phyloP scores from a whole-genome alignment of 2,113 vertebrate species.

The Leucosticte australis region DNA sequence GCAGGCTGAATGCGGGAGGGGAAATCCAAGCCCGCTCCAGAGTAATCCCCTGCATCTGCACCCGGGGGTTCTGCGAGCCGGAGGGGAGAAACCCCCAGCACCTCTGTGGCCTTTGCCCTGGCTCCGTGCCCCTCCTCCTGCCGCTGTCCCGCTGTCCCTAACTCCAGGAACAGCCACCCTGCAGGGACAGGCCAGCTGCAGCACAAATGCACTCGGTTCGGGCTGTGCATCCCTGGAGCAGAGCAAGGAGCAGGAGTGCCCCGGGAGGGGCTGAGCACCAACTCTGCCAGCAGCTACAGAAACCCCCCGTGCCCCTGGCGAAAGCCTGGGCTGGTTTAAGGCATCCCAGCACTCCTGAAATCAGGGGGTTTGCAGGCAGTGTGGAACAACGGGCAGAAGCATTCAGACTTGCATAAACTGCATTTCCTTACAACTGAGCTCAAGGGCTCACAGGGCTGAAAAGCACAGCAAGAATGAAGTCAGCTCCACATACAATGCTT shows the following conservation, averaged over 20 bases:
- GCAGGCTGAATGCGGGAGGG: constrained; percentile 47
- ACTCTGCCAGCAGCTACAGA: neutral
- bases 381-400: neutral
- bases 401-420: neutral
- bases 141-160: neutral
- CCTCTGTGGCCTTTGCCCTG: neutral
- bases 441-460: neutral
- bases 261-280: neutral
- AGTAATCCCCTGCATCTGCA: neutral
- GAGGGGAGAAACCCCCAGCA: neutral
- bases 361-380: neutral
- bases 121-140: neutral
- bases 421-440: neutral
- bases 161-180: neutral
- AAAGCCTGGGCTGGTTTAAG: neutral
- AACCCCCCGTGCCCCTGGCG: neutral
- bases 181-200: neutral
- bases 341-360: neutral
- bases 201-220: neutral
- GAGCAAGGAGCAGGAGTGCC: neutral
- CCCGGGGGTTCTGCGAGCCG: neutral
- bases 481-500: neutral
- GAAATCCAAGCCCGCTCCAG: neutral
- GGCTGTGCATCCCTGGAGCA: neutral
- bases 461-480: neutral